Conservation (phyloP, 2,797 vertebrate species). For the Telmatherina bonti region DNA sequence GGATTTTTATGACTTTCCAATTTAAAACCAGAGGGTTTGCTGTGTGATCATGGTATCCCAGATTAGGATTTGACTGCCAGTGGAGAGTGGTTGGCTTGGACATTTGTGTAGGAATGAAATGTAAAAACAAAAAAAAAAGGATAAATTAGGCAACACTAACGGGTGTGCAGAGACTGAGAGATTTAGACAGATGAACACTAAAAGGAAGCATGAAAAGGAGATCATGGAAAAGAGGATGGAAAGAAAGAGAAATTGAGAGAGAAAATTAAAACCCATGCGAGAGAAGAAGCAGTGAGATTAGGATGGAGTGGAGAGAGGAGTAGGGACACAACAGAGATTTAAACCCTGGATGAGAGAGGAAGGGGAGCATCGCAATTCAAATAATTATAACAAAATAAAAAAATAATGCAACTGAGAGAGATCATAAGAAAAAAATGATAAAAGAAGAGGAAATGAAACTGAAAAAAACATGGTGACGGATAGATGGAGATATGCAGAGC, state of each 20-base stretch:
- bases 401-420: constrained; percentile 1
- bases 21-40: constrained; percentile 12
- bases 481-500: constrained; percentile 60
- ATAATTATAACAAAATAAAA: not conserved
- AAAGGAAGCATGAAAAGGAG: constrained; percentile 23
- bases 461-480: constrained; percentile 35
- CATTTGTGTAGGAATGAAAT: constrained; percentile 10
- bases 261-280: constrained; percentile 36
- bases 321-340: constrained; percentile 2
- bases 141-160: constrained; percentile 14
- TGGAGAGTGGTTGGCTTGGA: constrained; percentile 12
- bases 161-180: constrained; percentile 9
- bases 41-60: constrained; percentile 40
- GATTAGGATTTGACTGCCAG: constrained; percentile 60
- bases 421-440: constrained; percentile 14
- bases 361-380: not conserved
- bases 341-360: constrained; percentile 16
- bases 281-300: constrained; percentile 25
- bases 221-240: constrained; percentile 15
- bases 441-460: constrained; percentile 12
- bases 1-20: constrained; percentile 31
- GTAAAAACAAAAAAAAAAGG: constrained; percentile 7
- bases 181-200: constrained; percentile 30
- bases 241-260: not conserved
- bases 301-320: constrained; percentile 27